Conservation (phyloP, 2,113 vertebrate species). For the Syngnathoides biaculeatus region DNA sequence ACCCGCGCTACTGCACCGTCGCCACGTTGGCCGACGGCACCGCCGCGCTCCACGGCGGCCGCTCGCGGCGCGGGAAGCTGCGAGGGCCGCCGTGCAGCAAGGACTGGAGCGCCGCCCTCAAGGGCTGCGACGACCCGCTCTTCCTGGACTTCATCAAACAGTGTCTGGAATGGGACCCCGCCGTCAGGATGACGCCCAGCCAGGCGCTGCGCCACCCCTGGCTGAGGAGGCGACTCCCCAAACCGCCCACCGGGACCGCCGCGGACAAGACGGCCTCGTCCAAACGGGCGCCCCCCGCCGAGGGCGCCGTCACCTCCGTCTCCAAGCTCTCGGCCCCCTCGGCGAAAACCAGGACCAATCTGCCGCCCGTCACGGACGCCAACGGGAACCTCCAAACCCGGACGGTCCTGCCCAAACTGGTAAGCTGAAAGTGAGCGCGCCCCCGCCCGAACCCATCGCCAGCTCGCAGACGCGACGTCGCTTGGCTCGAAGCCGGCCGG, state of each 20-base stretch:
- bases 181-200: slow-evolving; percentile 87
- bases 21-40: slow-evolving; percentile 88
- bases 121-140: slow-evolving; percentile 92
- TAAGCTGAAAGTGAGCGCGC: slow-evolving; percentile 79
- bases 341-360: slow-evolving; percentile 95
- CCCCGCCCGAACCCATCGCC: slow-evolving; percentile 10
- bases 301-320: slow-evolving; percentile 86
- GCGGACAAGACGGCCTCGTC: slow-evolving; percentile 83
- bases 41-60: slow-evolving; percentile 84
- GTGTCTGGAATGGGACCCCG: slow-evolving; percentile 97
- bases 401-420: slow-evolving; percentile 97
- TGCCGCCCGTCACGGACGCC: slow-evolving; percentile 93
- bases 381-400: slow-evolving; percentile 98
- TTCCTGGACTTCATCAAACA: slow-evolving; percentile 98
- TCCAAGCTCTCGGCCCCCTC: slow-evolving; percentile 91
- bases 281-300: slow-evolving; percentile 77
- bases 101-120: slow-evolving; percentile 88
- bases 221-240: slow-evolving; percentile 91
- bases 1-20: slow-evolving; percentile 92
- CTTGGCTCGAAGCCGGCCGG: not conserved
- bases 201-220: slow-evolving; percentile 93
- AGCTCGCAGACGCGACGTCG: slow-evolving; percentile 5
- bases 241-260: slow-evolving; percentile 76
- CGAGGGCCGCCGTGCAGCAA: slow-evolving; percentile 89
- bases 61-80: slow-evolving; percentile 91